Evolutionary conservation across 2,888 invertebrate species (phyloP).

Genomic region (Rotaria sp.): DNA sequence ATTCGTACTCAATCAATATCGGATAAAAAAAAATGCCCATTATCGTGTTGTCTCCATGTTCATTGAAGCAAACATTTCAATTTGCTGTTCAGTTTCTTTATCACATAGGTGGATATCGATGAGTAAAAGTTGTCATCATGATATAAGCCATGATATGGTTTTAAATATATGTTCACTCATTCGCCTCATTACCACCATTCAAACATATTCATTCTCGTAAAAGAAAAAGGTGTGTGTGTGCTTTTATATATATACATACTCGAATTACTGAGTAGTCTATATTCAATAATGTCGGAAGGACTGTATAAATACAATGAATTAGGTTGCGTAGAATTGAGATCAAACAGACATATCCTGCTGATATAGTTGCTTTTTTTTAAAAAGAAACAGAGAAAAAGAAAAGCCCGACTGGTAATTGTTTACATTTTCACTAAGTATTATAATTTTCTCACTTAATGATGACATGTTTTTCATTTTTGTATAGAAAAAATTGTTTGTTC

Average conservation of each 20-base stretch:
- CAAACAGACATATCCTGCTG: not conserved
- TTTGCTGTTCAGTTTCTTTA: not conserved
- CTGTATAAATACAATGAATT: not conserved
- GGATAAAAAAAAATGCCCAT: not conserved
- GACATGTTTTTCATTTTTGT: not conserved
- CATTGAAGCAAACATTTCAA: slow-evolving; percentile 10
- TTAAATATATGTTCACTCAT: not conserved
- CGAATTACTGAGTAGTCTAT: not conserved
- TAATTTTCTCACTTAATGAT: not conserved
- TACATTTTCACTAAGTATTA: not conserved
- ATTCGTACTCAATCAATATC: not conserved
- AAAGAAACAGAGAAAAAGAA: not conserved
- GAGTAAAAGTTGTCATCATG: not conserved
- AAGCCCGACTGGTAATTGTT: not conserved
- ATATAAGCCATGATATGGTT: not conserved
- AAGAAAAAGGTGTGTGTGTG: not conserved
- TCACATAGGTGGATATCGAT: not conserved
- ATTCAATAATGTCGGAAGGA: too few species aligned
- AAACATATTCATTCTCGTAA: not conserved
- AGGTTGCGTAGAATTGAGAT: not conserved
- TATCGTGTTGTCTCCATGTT: not conserved
- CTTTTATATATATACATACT: not conserved
- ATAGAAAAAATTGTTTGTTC: too few species aligned
- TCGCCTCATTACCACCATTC: slow-evolving; percentile 4
- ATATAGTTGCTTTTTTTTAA: not conserved